These are phyloP conservation scores for Aspidiotus destructor DNA, from an alignment of 2,888 invertebrate species.

Conservation along the genomic window DNA sequence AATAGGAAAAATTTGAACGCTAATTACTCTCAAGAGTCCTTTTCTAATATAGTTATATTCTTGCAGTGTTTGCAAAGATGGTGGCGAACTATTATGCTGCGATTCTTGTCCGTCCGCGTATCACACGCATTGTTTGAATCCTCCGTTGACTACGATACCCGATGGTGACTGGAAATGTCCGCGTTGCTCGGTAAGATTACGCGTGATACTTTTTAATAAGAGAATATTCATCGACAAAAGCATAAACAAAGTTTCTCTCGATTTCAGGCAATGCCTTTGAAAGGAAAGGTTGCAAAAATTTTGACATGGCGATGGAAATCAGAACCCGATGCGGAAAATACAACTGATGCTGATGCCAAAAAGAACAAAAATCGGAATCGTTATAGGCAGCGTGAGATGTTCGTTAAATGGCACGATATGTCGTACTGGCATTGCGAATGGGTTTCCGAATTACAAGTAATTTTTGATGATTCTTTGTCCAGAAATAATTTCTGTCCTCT, in stretches of 20 bases:
- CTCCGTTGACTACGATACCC: conserved; percentile 83
- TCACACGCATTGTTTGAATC: conserved; percentile 91
- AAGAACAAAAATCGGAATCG: conserved; percentile 51
- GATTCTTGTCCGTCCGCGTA: conserved; percentile 95
- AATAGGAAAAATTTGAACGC: no score
- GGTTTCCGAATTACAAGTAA: conserved; percentile 71
- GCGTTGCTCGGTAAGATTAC: conserved; percentile 64
- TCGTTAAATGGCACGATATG: conserved; percentile 92
- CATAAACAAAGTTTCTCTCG: no score
- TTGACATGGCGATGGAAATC: conserved; percentile 86
- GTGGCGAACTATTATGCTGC: conserved; percentile 90
- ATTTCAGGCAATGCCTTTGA: conserved; percentile 47
- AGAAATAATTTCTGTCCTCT: no score
- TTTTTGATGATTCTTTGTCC: no score
- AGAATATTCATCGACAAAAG: no score
- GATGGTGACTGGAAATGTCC: conserved; percentile 99
- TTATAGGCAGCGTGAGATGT: conserved; percentile 77
- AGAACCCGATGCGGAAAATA: conserved; percentile 40
- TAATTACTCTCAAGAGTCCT: no score
- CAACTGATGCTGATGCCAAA: conserved; percentile 47
- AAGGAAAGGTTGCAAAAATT: conserved; percentile 72
- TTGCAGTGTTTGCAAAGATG: conserved; percentile 81
- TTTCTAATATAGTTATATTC: no score
- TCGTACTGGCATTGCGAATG: conserved; percentile 99
- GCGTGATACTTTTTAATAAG: no score